Evolutionary conservation across 2,113 vertebrate genomes (phyloP).

Genomic region (Tringa solitaria): DNA sequence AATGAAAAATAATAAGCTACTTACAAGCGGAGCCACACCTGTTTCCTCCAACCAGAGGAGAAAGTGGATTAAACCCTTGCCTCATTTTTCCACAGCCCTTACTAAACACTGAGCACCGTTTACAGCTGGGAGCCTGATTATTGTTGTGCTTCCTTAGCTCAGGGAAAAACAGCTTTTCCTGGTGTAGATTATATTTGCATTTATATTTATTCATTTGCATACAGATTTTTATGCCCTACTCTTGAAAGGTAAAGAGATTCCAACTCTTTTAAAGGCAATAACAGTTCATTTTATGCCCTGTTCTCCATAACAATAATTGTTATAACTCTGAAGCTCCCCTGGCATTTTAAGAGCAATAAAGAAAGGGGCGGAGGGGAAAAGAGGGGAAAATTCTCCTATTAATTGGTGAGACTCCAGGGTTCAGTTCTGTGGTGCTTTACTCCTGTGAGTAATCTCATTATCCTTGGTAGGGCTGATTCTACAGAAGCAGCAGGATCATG

Average conservation of each 20-base stretch:
- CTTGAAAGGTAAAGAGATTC: slow-evolving; percentile 70
- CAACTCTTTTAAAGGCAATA: slow-evolving; percentile 74
- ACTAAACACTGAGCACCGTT: background rate
- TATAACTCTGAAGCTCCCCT: slow-evolving; percentile 71
- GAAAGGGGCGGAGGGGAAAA: slow-evolving; percentile 14
- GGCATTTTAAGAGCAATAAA: slow-evolving; percentile 76
- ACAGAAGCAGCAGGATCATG: slow-evolving; percentile 1
- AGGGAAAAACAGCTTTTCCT: slow-evolving; percentile 59
- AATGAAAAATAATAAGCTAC: slow-evolving; percentile 21
- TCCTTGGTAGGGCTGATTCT: slow-evolving; percentile 20
- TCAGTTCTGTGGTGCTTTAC: slow-evolving; percentile 14
- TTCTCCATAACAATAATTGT: slow-evolving; percentile 76
- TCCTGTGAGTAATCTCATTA: slow-evolving; percentile 47
- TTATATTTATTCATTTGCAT: slow-evolving; percentile 70
- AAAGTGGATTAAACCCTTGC: slow-evolving; percentile 3
- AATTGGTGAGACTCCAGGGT: slow-evolving; percentile 42
- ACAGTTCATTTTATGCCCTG: slow-evolving; percentile 75
- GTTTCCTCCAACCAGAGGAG: background rate
- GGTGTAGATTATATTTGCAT: slow-evolving; percentile 61
- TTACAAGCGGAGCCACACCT: slow-evolving; percentile 27
- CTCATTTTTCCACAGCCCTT: slow-evolving; percentile 13
- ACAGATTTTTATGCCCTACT: slow-evolving; percentile 61
- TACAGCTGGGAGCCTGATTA: slow-evolving; percentile 32
- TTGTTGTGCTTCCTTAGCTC: slow-evolving; percentile 57
- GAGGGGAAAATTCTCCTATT: slow-evolving; percentile 35